These are phyloP conservation scores for Camarhynchus parvulus DNA, from an alignment of 2,113 vertebrate species.

Conservation along the genomic window DNA sequence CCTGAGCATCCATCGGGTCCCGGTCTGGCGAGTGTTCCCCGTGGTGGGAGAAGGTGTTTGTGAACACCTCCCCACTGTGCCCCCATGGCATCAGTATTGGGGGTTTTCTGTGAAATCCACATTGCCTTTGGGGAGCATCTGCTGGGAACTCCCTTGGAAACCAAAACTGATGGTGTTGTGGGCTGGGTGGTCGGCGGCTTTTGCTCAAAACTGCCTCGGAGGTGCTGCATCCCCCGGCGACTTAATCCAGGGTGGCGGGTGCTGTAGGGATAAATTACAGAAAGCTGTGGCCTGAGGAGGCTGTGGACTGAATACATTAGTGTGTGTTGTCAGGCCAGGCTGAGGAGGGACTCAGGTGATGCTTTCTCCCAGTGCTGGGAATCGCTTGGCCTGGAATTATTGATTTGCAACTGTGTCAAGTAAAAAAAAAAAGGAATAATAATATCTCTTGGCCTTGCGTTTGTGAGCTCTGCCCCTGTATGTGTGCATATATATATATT, in stretches of 20 bases:
- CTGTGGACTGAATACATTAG: background rate
- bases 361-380: background rate
- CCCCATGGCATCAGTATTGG: fast-evolving
- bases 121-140: fast-evolving
- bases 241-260: background rate
- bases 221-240: fast-evolving
- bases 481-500: background rate
- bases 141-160: background rate
- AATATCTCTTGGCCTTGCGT: background rate
- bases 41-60: background rate
- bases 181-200: background rate
- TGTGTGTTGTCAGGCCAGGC: background rate
- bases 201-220: background rate
- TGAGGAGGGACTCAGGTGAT: background rate
- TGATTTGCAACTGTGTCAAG: background rate
- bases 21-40: fast-evolving
- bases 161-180: background rate
- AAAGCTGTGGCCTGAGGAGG: background rate
- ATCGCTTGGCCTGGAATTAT: background rate
- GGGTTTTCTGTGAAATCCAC: background rate
- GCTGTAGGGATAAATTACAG: slow-evolving; percentile 8
- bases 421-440: background rate
- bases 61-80: fast-evolving
- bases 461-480: background rate
- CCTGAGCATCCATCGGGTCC: background rate